These are phyloP conservation scores for Griposia aprilina DNA, from an alignment of 2,888 invertebrate genomes.

Conservation along the genomic window DNA sequence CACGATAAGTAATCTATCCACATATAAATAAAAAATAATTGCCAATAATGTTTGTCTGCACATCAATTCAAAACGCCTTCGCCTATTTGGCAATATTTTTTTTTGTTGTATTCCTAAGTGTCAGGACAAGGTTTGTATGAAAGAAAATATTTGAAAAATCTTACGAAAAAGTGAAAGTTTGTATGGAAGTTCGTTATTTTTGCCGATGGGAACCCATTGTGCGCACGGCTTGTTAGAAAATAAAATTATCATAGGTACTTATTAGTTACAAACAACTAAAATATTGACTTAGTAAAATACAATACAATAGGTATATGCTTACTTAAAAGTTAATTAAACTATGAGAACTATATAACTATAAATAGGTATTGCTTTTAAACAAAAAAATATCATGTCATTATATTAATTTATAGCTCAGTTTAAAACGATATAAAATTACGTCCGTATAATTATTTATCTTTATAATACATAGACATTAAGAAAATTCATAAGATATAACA, in stretches of 20 bases:
- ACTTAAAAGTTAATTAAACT: not conserved
- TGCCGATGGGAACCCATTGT: too few species aligned
- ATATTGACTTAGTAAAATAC: slow-evolving; percentile 11
- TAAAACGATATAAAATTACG: slow-evolving; percentile 11
- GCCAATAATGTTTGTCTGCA: too few species aligned
- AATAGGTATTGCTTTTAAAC: slow-evolving; percentile 19
- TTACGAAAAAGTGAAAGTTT: too few species aligned
- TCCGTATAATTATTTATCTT: slow-evolving; percentile 23
- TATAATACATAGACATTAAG: slow-evolving; percentile 59
- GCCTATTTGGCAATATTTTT: too few species aligned
- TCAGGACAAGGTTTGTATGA: too few species aligned
- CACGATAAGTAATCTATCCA: not conserved
- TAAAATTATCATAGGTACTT: not conserved
- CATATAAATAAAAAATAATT: too few species aligned
- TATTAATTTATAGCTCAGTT: slow-evolving; percentile 15
- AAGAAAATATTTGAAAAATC: too few species aligned
- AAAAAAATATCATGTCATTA: not conserved
- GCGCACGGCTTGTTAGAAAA: not conserved
- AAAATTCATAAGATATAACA: slow-evolving; percentile 68
- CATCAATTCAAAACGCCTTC: too few species aligned
- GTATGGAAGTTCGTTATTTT: too few species aligned
- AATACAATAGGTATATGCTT: not conserved
- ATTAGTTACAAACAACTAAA: not conserved
- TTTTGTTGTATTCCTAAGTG: too few species aligned
- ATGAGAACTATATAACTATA: not conserved